Conservation (phyloP, 2,888 invertebrate genomes). For the Drosophila anomalata region DNA sequence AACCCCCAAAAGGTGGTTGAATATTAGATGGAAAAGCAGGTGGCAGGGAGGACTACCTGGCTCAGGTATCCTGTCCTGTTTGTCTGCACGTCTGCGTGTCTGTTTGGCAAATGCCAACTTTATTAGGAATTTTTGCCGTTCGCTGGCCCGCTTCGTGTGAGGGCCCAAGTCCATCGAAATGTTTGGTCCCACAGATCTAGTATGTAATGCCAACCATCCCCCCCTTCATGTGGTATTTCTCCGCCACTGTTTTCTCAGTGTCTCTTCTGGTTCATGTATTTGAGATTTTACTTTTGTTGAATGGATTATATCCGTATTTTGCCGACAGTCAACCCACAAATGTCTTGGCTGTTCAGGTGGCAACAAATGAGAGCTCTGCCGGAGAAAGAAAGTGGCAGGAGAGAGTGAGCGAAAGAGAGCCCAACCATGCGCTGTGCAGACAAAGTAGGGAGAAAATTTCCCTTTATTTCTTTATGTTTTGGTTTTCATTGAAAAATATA, state of each 20-base stretch:
- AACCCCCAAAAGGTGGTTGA: conserved; percentile 11
- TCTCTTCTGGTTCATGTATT: conserved; percentile 40
- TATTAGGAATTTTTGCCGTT: conserved; percentile 68
- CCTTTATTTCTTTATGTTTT: conserved; percentile 8
- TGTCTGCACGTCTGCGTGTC: conserved; percentile 61
- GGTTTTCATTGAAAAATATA: background rate
- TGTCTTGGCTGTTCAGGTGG: conserved; percentile 49
- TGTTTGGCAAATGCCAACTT: conserved; percentile 78
- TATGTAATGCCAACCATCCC: no score
- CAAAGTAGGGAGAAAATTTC: conserved; percentile 14
- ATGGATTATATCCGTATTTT: conserved; percentile 53
- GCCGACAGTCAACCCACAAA: conserved; percentile 30
- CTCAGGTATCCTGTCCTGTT: conserved; percentile 47
- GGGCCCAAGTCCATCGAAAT: conserved; percentile 37
- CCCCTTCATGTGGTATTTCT: conserved; percentile 1
- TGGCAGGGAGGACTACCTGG: background rate
- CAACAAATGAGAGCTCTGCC: conserved; percentile 14
- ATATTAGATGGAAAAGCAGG: conserved; percentile 6
- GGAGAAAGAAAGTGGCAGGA: conserved; percentile 8
- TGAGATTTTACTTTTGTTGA: conserved; percentile 59
- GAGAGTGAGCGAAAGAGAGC: conserved; percentile 14
- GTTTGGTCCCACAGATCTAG: conserved; percentile 10
- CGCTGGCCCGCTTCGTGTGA: conserved; percentile 18
- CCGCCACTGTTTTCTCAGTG: conserved; percentile 13
- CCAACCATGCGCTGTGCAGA: conserved; percentile 28